These are phyloP conservation scores for Adelosebastes latens DNA, from an alignment of 2,797 vertebrate species.

Conservation along the genomic window DNA sequence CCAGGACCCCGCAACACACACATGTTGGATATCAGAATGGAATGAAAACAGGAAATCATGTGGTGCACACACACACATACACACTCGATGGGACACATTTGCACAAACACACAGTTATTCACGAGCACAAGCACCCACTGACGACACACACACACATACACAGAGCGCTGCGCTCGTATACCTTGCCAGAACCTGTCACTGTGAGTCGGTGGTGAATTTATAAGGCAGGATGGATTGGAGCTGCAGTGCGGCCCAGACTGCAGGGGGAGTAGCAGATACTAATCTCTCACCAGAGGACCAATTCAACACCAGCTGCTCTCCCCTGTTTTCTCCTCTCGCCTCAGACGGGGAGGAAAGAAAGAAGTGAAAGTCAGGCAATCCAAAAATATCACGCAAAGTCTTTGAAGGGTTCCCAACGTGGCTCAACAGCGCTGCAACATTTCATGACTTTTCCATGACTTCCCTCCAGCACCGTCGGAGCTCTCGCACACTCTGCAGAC, in stretches of 20 bases:
- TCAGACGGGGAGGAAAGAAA: conserved; percentile 39
- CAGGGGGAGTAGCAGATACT: conserved; percentile 61
- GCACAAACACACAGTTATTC: background rate
- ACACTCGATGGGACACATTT: background rate
- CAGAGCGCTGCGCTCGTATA: conserved; percentile 27
- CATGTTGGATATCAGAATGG: conserved; percentile 57
- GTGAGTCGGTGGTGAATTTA: conserved; percentile 61
- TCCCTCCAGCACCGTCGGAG: background rate
- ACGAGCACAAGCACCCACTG: background rate
- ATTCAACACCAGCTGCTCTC: conserved; percentile 56
- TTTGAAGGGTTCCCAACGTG: conserved; percentile 47
- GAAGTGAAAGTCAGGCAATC: conserved; percentile 50
- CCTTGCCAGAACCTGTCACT: conserved; percentile 69
- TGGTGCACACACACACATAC: conserved; percentile 6
- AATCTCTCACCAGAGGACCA: conserved; percentile 58
- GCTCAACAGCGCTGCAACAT: conserved; percentile 21
- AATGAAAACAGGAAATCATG: conserved; percentile 77
- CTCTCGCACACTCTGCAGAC: background rate
- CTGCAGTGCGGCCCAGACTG: conserved; percentile 72
- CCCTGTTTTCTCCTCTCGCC: conserved; percentile 25
- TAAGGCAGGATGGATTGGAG: conserved; percentile 64
- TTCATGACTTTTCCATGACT: conserved; percentile 62
- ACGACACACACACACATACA: conserved; percentile 18
- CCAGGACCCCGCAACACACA: conserved; percentile 53
- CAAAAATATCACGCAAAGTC: conserved; percentile 42